These are phyloP conservation scores for Tolmerus cingulatus DNA, from an alignment of 2,888 invertebrate genomes.

Conservation along the genomic window DNA sequence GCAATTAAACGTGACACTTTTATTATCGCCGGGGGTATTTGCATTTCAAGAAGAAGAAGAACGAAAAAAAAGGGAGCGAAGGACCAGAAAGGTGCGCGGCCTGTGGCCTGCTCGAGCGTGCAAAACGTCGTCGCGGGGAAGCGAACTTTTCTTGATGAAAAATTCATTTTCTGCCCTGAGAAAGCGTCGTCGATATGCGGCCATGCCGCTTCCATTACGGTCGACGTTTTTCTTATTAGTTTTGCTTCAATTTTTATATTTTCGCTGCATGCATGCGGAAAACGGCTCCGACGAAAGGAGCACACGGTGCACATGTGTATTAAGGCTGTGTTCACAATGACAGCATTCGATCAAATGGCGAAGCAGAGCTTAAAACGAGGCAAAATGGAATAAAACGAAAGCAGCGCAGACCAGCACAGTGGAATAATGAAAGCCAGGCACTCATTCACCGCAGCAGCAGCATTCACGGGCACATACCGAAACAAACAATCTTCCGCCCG, in stretches of 20 bases:
- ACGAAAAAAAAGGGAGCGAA: not conserved
- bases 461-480: constrained; percentile 6
- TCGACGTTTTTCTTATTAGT: not conserved
- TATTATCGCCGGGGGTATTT: constrained; percentile 27
- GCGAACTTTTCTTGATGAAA: not conserved
- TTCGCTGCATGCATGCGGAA: not conserved
- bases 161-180: not conserved
- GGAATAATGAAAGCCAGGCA: not conserved
- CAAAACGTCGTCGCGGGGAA: not conserved
- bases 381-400: not conserved
- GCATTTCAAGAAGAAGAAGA: not conserved
- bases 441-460: not conserved
- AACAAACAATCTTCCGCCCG: constrained; percentile 3
- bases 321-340: not conserved
- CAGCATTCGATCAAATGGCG: not conserved
- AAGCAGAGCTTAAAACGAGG: not conserved
- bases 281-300: not conserved
- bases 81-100: not conserved
- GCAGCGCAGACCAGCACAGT: not conserved
- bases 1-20: constrained; percentile 33
- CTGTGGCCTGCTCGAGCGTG: not conserved
- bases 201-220: not conserved
- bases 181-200: not conserved
- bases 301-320: not conserved
- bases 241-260: not conserved